phyloP scores from a whole-genome alignment of 2,113 vertebrate species.

The Galeopterus variegatus region DNA sequence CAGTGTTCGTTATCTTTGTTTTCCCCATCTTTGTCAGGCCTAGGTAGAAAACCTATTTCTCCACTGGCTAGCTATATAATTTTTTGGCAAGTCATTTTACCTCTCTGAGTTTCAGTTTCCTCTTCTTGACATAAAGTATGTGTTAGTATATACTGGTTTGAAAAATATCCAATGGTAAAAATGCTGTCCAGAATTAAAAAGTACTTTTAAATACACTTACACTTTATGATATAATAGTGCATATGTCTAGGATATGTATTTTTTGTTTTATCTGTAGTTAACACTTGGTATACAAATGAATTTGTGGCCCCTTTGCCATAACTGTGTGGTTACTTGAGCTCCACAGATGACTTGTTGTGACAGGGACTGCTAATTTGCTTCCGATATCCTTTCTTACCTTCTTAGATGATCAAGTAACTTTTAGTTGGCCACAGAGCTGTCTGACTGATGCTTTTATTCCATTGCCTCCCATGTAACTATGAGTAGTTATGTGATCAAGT shows the following conservation, averaged over 20 bases:
- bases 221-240: constrained; percentile 4
- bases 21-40: background rate
- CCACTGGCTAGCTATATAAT: background rate
- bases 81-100: background rate
- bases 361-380: background rate
- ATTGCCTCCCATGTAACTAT: background rate
- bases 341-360: background rate
- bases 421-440: background rate
- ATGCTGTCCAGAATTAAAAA: background rate
- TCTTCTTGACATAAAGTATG: background rate
- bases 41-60: background rate
- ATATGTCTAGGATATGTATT: background rate
- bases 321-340: background rate
- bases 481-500: background rate
- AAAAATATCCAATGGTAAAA: constrained; percentile 14
- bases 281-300: background rate
- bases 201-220: constrained; percentile 23
- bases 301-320: constrained; percentile 2
- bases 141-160: background rate
- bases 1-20: background rate
- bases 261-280: background rate
- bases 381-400: background rate
- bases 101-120: background rate
- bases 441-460: background rate
- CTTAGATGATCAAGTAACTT: background rate